Evolutionary conservation across 2,888 invertebrate species (phyloP), one percentile per base, ranked within the genome.

Genomic region (Carabus problematicus): DNA sequence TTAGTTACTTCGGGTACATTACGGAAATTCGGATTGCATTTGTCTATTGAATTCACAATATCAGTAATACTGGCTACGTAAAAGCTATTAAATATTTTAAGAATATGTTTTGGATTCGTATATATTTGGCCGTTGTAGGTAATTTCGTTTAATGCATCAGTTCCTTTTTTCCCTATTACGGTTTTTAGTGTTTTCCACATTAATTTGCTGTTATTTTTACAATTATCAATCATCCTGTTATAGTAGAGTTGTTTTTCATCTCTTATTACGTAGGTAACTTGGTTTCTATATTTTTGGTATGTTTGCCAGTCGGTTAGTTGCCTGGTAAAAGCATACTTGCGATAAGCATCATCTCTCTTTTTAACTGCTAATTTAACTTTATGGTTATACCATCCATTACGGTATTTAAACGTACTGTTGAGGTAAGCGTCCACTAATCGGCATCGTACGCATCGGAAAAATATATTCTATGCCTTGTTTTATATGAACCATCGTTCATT

Each of bases 381-480:
- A 1, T 14, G 2, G 14, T 18, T 54, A 16, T 12, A 54, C 54
- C 54, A 54, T 29, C 6, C 6, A 29, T 29, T 29, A n/a, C n/a
- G n/a, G n/a, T n/a, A n/a, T n/a, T n/a, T n/a, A n/a, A n/a, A n/a
- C n/a, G n/a, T n/a, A n/a, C n/a, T n/a, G n/a, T n/a, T n/a, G n/a
- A n/a, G n/a, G n/a, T n/a, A n/a, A n/a, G n/a, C n/a, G n/a, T n/a
- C n/a, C n/a, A n/a, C n/a, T n/a, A n/a, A n/a, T n/a, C n/a, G n/a
- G 56, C 19, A 14, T 56, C 39, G 14, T 39, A 56, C 56, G 56
- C 56, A 56, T 18, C 56, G 56, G 39, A 18, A 56, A 56, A 54
- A 54, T 0, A 54, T 54, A 54, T 54, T 54, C 3, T 8, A 14
- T 54, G 55, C 55, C n/a, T 14, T 54, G 16, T 54, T 54, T 54